These are phyloP conservation scores for Sinocyclocheilus maitianheensis DNA, from an alignment of 2,113 vertebrate species.

Conservation along the genomic window DNA sequence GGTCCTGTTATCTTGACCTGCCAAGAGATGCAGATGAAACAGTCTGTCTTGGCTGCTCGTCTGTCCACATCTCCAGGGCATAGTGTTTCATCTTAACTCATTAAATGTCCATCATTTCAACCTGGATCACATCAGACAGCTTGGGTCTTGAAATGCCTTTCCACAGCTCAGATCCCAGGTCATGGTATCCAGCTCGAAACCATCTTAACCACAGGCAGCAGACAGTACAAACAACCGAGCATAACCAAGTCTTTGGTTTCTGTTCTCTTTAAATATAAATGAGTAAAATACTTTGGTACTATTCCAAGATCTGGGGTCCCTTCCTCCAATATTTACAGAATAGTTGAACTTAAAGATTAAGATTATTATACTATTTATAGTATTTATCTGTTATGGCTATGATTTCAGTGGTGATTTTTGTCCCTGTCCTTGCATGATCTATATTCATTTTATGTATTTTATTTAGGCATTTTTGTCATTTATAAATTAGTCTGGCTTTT, in stretches of 20 bases:
- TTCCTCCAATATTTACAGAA: no score
- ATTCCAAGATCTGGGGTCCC: not conserved
- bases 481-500: no score
- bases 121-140: conserved; percentile 11
- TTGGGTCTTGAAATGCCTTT: conserved; percentile 20
- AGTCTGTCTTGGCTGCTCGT: conserved; percentile 28
- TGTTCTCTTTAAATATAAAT: conserved; percentile 22
- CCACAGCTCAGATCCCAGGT: conserved; percentile 22
- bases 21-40: conserved; percentile 7
- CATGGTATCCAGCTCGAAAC: conserved; percentile 18
- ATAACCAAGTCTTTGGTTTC: not conserved
- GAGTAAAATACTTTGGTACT: conserved; percentile 13
- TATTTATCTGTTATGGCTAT: no score
- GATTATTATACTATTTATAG: no score
- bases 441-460: no score
- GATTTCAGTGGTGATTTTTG: no score
- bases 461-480: no score
- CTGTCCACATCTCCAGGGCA: conserved; percentile 27
- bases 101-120: conserved; percentile 30
- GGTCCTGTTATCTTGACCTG: not conserved
- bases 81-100: conserved; percentile 36
- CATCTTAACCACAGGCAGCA: conserved; percentile 16
- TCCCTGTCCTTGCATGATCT: no score
- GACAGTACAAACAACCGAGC: conserved; percentile 9
- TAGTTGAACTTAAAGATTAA: no score